phyloP scores from a whole-genome alignment of 2,113 vertebrate species.

The Aleadryas rufinucha region DNA sequence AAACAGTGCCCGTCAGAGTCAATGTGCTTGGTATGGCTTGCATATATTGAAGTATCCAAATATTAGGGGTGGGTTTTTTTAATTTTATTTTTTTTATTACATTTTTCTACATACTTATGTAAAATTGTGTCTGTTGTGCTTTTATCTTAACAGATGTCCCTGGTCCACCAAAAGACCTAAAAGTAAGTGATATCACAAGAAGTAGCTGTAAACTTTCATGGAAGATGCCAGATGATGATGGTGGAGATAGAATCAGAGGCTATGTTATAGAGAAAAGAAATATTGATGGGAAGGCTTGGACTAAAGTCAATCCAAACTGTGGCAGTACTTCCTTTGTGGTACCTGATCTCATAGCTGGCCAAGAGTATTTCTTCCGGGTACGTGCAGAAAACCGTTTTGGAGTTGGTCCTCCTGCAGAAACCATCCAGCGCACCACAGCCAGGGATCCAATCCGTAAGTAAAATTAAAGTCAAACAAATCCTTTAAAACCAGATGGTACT shows the following conservation, averaged over 20 bases:
- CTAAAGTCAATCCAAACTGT: slow-evolving; percentile 91
- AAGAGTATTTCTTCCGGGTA: slow-evolving; percentile 93
- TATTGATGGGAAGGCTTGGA: slow-evolving; percentile 93
- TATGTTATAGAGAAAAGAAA: slow-evolving; percentile 95
- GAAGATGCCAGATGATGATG: slow-evolving; percentile 93
- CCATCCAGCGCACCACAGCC: slow-evolving; percentile 82
- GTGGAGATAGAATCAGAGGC: slow-evolving; percentile 93
- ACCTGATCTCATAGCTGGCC: slow-evolving; percentile 86
- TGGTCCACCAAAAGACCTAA: slow-evolving; percentile 89
- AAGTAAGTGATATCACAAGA: slow-evolving; percentile 92
- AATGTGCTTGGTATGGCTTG: slow-evolving; percentile 85
- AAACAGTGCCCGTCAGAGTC: slow-evolving; percentile 86
- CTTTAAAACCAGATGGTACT: neutral
- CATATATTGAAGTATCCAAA: neutral
- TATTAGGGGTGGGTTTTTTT: neutral
- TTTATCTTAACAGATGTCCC: slow-evolving; percentile 82
- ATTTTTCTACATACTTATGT: neutral
- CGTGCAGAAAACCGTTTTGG: slow-evolving; percentile 94
- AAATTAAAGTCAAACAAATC: neutral
- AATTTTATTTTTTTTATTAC: neutral
- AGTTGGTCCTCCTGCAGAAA: slow-evolving; percentile 81
- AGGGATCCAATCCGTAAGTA: slow-evolving; percentile 92
- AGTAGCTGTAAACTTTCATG: slow-evolving; percentile 91
- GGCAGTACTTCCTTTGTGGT: slow-evolving; percentile 86
- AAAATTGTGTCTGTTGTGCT: neutral